Conservation (phyloP, 2,888 invertebrate species). For the Scaptomyza caliginosa region DNA sequence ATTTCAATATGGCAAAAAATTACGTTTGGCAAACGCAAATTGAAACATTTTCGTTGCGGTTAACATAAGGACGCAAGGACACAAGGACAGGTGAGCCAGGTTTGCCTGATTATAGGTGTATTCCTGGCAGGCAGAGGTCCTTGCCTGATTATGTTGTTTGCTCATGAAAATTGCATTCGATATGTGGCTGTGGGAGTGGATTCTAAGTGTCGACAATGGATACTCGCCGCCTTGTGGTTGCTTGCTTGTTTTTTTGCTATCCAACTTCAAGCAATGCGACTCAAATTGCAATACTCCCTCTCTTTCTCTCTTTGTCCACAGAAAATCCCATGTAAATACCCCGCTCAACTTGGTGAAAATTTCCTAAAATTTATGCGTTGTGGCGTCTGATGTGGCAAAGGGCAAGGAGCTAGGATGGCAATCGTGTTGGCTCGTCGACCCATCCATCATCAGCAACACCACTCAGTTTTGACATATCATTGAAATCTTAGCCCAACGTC, state of each 20-base stretch:
- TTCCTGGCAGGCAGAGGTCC: slow-evolving; percentile 2
- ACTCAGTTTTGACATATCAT: slow-evolving; percentile 82
- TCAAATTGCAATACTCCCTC: not conserved
- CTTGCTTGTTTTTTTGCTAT: slow-evolving; percentile 34
- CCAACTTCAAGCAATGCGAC: slow-evolving; percentile 10
- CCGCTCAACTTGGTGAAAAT: slow-evolving; percentile 63
- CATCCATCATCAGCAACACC: slow-evolving; percentile 81
- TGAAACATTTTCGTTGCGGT: slow-evolving; percentile 62
- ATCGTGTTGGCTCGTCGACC: slow-evolving; percentile 35
- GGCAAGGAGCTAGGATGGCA: slow-evolving; percentile 33
- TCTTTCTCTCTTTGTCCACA: slow-evolving; percentile 2
- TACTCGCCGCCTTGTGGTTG: slow-evolving; percentile 73
- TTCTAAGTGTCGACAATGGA: slow-evolving; percentile 73
- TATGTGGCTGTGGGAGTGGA: slow-evolving; percentile 21
- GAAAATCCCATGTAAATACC: slow-evolving; percentile 71
- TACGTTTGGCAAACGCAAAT: slow-evolving; percentile 55
- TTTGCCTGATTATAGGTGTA: slow-evolving; percentile 6
- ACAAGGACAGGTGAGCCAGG: not conserved
- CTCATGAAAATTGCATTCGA: slow-evolving; percentile 74
- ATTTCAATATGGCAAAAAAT: slow-evolving; percentile 69
- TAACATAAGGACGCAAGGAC: not conserved
- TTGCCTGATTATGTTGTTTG: slow-evolving; percentile 74
- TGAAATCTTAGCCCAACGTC: slow-evolving; percentile 71
- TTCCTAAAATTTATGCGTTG: slow-evolving; percentile 73
- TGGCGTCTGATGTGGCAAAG: slow-evolving; percentile 61